Base-by-base conservation (phyloP, 2,888 invertebrate species). In the Carpatolechia fugitivella region DNA sequence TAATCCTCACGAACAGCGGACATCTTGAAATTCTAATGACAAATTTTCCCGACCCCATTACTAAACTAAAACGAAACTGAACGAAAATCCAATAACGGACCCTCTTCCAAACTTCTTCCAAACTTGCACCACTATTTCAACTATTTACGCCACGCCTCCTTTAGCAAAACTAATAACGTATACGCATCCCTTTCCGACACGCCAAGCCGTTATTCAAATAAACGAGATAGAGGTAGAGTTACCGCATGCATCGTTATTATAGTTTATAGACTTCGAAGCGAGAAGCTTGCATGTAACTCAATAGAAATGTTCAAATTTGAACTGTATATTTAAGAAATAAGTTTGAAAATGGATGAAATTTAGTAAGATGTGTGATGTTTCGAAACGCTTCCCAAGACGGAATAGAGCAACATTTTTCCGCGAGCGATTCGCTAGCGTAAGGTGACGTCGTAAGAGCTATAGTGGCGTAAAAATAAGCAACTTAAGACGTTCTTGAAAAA, bases 401-500 rank as follows among this genome's bases (percentile, higher is more conserved):
- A 79, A 77, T 77, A 76, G 76, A 68, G 79, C 66, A 74, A 75
- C 73, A 87, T 88, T 89, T 89, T 89, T 89, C 82, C 84, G 83
- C 89, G 88, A 83, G 85, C 89, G 85, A 89, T 84, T 86, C 85
- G 72, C 80, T 84, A 75, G 78, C 88, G 78, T 89, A 89, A 82
- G 74, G 72, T 81, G 72, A 78, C 68, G 85, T 70, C 78, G 80
- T 89, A 89, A 88, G 88, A 79, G 82, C 87, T 80, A 89, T 80
- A 89, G 88, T 89, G 75, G 85, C 85, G 77, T 81, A 89, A 89
- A 89, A 89, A 89, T 87, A 59, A 64, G 60, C 70, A 83, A 88
- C 87, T 85, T 89, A 86, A 88, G 89, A 89, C 89, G 87, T 89
- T 89, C 85, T 88, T 66, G 73, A 74, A 84, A 88, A 89, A 88